Conservation (phyloP, 2,797 vertebrate genomes). For the Gymnoscopelus braueri region DNA sequence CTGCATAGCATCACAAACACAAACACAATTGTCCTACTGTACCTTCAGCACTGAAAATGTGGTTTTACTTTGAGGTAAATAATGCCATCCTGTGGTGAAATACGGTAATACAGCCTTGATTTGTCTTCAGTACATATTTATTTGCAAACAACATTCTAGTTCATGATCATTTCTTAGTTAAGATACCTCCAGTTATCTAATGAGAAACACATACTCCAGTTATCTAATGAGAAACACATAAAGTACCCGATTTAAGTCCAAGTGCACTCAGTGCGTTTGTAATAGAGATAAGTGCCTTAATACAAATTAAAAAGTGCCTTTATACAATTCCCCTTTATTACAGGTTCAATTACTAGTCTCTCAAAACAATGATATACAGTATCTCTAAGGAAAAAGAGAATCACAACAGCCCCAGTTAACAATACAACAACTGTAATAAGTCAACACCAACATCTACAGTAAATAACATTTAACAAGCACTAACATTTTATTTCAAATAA, state of each 20-base stretch:
- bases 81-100: constrained; percentile 69
- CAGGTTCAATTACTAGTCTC: constrained; percentile 22
- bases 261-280: constrained; percentile 50
- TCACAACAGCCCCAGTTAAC: constrained; percentile 10
- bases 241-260: constrained; percentile 29
- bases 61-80: constrained; percentile 31
- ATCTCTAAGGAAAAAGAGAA: constrained; percentile 15
- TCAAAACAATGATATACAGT: neutral
- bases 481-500: constrained; percentile 59
- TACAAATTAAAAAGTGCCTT: constrained; percentile 38
- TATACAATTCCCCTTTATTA: constrained; percentile 1
- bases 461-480: neutral
- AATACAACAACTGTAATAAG: constrained; percentile 5
- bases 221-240: neutral
- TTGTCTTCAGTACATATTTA: constrained; percentile 64
- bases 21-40: no score
- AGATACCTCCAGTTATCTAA: constrained; percentile 12
- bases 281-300: constrained; percentile 46
- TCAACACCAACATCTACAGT: constrained; percentile 7
- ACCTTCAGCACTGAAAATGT: neutral
- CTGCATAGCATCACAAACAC: no score
- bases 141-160: constrained; percentile 62
- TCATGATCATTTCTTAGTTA: constrained; percentile 7
- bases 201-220: constrained; percentile 16
- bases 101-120: constrained; percentile 40